Evolutionary conservation across 2,797 vertebrate species (phyloP).

Genomic region (Sebastes vulpes): DNA sequence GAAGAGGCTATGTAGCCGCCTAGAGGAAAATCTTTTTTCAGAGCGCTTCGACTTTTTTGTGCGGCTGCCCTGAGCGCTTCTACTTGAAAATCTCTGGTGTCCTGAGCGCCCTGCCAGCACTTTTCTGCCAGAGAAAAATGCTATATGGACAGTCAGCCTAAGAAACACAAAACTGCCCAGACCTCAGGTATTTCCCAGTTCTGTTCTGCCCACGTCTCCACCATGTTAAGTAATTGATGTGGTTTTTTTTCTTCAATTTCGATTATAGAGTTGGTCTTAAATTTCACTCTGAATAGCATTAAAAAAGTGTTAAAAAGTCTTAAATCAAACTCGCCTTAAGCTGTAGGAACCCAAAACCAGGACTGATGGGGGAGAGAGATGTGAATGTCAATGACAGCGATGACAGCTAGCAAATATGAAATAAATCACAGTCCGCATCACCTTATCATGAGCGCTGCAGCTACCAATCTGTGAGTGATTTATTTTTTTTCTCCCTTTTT

Average conservation of each 20-base stretch:
- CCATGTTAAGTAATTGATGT: not conserved
- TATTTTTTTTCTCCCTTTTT: not conserved
- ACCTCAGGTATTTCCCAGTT: not conserved
- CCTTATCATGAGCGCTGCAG: constrained; percentile 32
- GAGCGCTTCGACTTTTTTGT: not conserved
- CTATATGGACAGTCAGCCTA: not conserved
- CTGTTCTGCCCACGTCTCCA: not conserved
- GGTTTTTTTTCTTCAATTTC: not conserved
- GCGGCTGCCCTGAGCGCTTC: not conserved
- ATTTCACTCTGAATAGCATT: not conserved
- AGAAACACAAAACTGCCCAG: not conserved
- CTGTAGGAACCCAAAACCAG: not conserved
- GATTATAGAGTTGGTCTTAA: not conserved
- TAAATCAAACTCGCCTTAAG: not conserved
- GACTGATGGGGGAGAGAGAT: constrained; percentile 17
- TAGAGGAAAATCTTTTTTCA: not conserved
- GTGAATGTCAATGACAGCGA: constrained; percentile 19
- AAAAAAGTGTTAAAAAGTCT: not conserved
- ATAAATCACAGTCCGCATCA: constrained; percentile 46
- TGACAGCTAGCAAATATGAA: constrained; percentile 41
- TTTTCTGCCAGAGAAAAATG: not conserved
- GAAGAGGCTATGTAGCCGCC: not conserved
- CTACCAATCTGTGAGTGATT: constrained; percentile 28
- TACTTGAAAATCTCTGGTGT: not conserved
- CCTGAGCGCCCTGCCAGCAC: not conserved